Conservation (phyloP, 2,113 vertebrate genomes). For the Taxidea taxus region DNA sequence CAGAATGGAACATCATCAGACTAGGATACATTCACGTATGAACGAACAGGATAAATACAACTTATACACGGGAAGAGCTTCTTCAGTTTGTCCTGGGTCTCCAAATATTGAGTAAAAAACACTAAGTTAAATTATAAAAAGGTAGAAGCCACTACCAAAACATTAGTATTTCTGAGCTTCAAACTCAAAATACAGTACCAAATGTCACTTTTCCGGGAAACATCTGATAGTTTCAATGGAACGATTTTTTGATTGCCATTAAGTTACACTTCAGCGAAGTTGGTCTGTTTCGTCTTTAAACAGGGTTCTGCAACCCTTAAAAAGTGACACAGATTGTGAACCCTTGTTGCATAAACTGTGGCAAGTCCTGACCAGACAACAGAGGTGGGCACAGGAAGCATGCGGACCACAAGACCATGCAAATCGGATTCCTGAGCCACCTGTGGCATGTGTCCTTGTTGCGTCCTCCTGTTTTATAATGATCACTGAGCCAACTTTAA, state of each 20-base stretch:
- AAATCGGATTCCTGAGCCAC: fast-evolving
- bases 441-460: fast-evolving
- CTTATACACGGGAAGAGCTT: background rate
- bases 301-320: background rate
- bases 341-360: background rate
- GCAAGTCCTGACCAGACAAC: background rate
- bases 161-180: background rate
- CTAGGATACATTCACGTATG: background rate
- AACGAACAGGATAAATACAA: background rate
- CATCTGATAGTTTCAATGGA: background rate
- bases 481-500: background rate
- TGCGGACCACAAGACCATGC: fast-evolving
- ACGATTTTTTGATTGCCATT: fast-evolving
- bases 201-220: background rate
- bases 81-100: background rate
- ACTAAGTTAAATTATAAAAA: background rate
- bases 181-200: background rate
- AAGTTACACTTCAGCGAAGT: background rate
- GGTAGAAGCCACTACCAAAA: background rate
- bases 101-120: background rate
- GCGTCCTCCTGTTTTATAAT: background rate
- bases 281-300: background rate
- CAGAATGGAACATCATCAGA: background rate
- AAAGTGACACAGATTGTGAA: background rate
- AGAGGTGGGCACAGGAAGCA: background rate